Conservation (phyloP, 1,140 invertebrate species). For the Calliopsis andreniformis region DNA sequence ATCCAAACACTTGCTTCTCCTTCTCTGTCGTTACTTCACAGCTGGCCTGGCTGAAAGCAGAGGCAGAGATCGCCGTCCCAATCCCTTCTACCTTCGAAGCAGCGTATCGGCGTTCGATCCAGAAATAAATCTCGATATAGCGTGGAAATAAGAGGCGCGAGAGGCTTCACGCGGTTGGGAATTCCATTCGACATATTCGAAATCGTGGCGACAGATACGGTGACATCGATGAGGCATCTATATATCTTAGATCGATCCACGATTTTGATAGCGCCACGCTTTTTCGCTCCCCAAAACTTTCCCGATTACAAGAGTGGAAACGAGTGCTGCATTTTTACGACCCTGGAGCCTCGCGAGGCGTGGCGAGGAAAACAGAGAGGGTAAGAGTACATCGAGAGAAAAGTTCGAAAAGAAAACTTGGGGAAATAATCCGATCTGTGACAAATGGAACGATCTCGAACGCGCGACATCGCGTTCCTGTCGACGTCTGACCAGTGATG, state of each 20-base stretch:
- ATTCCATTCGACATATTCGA: conserved; percentile 8
- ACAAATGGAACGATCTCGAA: conserved; percentile 14
- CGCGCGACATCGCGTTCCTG: neutral
- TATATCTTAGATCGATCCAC: neutral
- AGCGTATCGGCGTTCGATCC: neutral
- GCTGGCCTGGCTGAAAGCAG: too few species aligned
- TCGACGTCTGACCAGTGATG: neutral
- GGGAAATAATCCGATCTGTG: conserved; percentile 10
- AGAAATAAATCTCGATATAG: neutral
- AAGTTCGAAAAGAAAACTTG: neutral
- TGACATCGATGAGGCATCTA: conserved; percentile 1
- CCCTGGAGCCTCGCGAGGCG: too few species aligned
- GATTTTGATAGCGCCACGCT: too few species aligned
- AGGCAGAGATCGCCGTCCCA: neutral
- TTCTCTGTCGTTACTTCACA: too few species aligned
- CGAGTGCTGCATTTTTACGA: neutral
- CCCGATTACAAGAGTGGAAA: neutral
- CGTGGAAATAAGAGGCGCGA: neutral
- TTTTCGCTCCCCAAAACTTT: too few species aligned
- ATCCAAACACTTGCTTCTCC: too few species aligned
- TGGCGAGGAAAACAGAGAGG: too few species aligned
- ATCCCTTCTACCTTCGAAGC: neutral
- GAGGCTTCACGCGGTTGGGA: conserved; percentile 5
- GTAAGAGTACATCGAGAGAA: neutral
- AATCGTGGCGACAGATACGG: conserved; percentile 8